Percentiles rank a stretch among this genome's conserved stretches.
Conservation (phyloP, 92 coral and sea anemone genomes). For the Scolanthus callimorphus region DNA sequence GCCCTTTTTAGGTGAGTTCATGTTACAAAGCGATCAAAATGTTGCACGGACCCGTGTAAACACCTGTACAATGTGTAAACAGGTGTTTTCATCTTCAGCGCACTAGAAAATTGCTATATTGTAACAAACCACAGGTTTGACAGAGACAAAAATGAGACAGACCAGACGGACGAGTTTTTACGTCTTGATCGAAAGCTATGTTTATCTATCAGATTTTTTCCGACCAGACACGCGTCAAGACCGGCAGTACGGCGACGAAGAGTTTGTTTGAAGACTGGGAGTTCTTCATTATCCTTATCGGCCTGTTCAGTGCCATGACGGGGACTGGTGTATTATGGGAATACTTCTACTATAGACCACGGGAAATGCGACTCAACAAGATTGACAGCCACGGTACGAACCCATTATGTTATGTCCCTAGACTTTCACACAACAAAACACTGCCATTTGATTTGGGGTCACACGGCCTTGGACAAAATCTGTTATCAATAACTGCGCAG, state of each 20-base stretch:
- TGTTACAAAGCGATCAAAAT: no score
- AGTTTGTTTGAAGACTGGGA: conserved; percentile 86
- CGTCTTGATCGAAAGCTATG: background rate
- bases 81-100: no score
- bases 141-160: background rate
- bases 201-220: conserved; percentile 47
- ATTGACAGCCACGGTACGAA: conserved; percentile 29
- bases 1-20: no score
- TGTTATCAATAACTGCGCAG: no score
- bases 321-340: conserved; percentile 82
- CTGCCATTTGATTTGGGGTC: no score
- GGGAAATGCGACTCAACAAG: conserved; percentile 28
- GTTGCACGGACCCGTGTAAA: no score
- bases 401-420: no score
- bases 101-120: no score
- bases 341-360: conserved; percentile 77
- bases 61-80: no score
- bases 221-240: conserved; percentile 22
- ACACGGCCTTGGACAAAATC: no score
- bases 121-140: background rate
- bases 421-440: no score
- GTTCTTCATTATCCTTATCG: conserved; percentile 86
- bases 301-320: conserved; percentile 67
- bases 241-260: conserved; percentile 10
- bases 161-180: background rate